Base-by-base conservation (phyloP, 2,113 vertebrate species). In the Phodopus roborovskii region DNA sequence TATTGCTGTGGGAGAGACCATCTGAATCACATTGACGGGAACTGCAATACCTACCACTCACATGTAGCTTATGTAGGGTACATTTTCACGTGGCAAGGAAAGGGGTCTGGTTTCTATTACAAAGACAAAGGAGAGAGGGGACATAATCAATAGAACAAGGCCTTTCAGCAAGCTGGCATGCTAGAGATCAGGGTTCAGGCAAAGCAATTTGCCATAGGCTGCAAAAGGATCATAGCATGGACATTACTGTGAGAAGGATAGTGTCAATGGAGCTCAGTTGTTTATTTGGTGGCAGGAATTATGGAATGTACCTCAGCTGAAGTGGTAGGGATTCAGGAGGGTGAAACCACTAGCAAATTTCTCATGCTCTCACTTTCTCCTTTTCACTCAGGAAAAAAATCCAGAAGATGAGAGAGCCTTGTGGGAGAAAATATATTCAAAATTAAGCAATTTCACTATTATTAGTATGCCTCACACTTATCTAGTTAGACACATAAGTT, bases 341-440 rank as follows among this genome's bases (percentile, higher is more conserved):
- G 4, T 17, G 5, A 1, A 28, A n/a, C 53, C 82, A 56, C 36
- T 13, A 58, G 70, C 39, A 74, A 60, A 22, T 53, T 68, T 45
- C 24, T 42, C 26, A 24, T 1, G 1, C 42, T 16, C 39, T 75
- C 17, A 70, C n/a, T 39, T 81, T 39, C 11, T 93, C 28, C 73
- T 50, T 92, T 90, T 36, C 17, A 83, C n/a, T n/a, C 64, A 22
- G 77, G 68, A 87, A 96, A 56, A 20, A 24, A 53, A 64, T 64
- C 12, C 48, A 83, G 53, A 62, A 70, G 71, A 93, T 0, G 7
- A 91, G 4, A 56, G 13, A 42, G 39, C 7, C 16, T 60, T 77
- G 15, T 53, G 66, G 48, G 9, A 82, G 1, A 78, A 96, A 86
- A 42, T 83, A 89, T 74, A 92, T 84, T 86, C 42, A 94, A 70